A percentile compares a stretch with the other conserved stretches of the same genome.
Evolutionary conservation across 2,888 invertebrate species (phyloP).

Genomic region (Bellardia bayeri): DNA sequence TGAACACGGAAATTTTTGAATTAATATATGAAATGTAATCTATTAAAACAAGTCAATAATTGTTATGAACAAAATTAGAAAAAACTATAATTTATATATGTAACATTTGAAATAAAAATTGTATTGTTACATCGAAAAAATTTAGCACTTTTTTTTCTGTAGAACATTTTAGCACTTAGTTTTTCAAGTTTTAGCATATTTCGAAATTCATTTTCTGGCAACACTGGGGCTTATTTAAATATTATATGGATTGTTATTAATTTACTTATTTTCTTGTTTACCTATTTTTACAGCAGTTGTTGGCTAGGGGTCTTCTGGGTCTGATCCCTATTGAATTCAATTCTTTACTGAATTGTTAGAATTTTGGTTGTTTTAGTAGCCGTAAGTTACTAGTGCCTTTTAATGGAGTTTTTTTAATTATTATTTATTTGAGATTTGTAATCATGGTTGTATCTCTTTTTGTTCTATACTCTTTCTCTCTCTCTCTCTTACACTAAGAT

Average conservation of each 20-base stretch:
- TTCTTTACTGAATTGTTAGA: constrained; percentile 55
- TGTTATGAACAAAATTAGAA: too few species aligned
- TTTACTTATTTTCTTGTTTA: constrained; percentile 28
- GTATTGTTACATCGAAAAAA: too few species aligned
- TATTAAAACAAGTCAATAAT: too few species aligned
- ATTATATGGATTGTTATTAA: neutral
- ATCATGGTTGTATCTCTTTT: constrained; percentile 1
- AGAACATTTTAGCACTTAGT: too few species aligned
- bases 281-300: neutral
- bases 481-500: neutral
- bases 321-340: constrained; percentile 25
- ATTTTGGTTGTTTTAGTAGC: neutral
- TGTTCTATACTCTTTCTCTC: neutral
- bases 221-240: neutral
- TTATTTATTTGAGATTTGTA: neutral
- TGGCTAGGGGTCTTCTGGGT: neutral
- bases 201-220: too few species aligned
- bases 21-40: too few species aligned
- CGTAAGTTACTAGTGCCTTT: neutral
- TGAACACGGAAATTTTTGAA: too few species aligned
- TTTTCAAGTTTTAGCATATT: too few species aligned
- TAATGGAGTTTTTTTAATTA: neutral
- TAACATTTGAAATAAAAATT: too few species aligned
- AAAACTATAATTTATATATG: too few species aligned
- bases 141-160: too few species aligned